Percentiles rank a stretch among this genome's conserved stretches.
These are phyloP conservation scores for Syrrhaptes paradoxus DNA, from an alignment of 2,113 vertebrate genomes.

Conservation along the genomic window DNA sequence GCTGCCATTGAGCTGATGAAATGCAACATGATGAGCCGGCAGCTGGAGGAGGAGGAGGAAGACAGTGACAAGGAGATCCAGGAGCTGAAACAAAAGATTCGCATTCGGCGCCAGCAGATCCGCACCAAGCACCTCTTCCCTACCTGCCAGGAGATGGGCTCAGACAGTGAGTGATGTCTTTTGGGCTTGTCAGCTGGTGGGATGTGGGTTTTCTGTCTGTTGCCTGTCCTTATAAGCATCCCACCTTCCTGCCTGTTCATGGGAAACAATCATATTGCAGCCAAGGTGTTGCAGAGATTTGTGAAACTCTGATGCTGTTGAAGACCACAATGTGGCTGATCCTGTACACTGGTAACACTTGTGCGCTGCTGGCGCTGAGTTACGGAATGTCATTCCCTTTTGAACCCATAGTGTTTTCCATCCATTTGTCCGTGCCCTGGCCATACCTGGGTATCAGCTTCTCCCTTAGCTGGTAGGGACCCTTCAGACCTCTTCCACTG, in stretches of 20 bases:
- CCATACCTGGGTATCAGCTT: fast-evolving
- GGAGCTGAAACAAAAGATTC: conserved; percentile 96
- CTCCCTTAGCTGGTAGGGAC: not conserved
- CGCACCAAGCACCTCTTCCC: conserved; percentile 80
- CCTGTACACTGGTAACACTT: not conserved
- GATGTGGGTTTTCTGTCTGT: not conserved
- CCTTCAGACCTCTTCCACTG: not conserved
- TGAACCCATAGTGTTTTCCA: not conserved
- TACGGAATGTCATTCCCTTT: not conserved
- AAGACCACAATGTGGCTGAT: not conserved
- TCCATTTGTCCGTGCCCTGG: not conserved
- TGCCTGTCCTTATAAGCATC: not conserved
- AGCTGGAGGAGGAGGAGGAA: conserved; percentile 85
- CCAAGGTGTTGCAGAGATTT: not conserved
- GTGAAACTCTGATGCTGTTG: not conserved
- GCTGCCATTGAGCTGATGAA: conserved; percentile 99
- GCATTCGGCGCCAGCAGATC: conserved; percentile 92
- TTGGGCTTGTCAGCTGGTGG: not conserved
- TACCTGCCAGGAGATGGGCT: conserved; percentile 63
- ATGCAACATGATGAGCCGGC: conserved; percentile 88
- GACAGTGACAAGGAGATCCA: conserved; percentile 93
- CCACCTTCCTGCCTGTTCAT: not conserved
- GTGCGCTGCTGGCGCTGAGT: not conserved
- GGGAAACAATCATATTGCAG: not conserved
- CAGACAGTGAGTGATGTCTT: conserved; percentile 73